A percentile compares a stretch with the other conserved stretches of the same genome.
phyloP scores from a whole-genome alignment of 2,888 invertebrate genomes.

The Eucera pruinosa region DNA sequence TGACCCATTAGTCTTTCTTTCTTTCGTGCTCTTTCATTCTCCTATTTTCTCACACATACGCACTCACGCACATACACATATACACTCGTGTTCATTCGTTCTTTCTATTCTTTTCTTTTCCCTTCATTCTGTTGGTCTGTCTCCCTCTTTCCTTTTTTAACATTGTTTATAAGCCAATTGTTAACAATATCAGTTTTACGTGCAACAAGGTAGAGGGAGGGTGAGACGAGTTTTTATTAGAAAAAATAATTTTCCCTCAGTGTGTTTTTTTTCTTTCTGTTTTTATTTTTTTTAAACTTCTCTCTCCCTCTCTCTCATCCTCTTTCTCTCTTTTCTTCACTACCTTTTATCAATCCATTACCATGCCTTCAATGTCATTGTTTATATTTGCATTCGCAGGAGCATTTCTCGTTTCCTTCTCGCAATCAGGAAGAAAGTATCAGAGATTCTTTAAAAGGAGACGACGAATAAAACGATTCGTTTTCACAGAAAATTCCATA shows the following conservation, averaged over 20 bases:
- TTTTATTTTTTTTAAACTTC: slow-evolving; percentile 30
- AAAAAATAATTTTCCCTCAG: slow-evolving; percentile 76
- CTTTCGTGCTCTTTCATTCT: slow-evolving; percentile 52
- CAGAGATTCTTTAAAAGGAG: background rate
- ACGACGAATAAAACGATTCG: slow-evolving; percentile 19
- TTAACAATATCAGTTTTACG: slow-evolving; percentile 79
- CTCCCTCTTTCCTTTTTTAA: slow-evolving; percentile 55
- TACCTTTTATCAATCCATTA: slow-evolving; percentile 7
- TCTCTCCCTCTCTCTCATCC: slow-evolving; percentile 37
- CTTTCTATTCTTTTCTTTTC: slow-evolving; percentile 40
- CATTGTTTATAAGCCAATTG: slow-evolving; percentile 75
- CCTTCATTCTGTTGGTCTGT: background rate
- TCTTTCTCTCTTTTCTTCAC: slow-evolving; percentile 9
- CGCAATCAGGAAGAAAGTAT: slow-evolving; percentile 8
- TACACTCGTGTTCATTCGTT: slow-evolving; percentile 45
- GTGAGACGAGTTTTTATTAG: slow-evolving; percentile 72
- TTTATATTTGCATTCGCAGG: slow-evolving; percentile 7
- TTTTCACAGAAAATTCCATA: background rate
- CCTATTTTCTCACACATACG: slow-evolving; percentile 22
- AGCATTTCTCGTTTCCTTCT: slow-evolving; percentile 4
- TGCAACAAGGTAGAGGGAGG: slow-evolving; percentile 76
- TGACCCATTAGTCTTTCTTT: slow-evolving; percentile 77
- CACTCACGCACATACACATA: background rate
- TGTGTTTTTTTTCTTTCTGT: slow-evolving; percentile 28
- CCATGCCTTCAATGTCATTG: slow-evolving; percentile 11